Percentiles rank a stretch among this genome's conserved stretches.
Conservation (phyloP, 2,797 vertebrate genomes). For the Rhabdophis nuchalis region DNA sequence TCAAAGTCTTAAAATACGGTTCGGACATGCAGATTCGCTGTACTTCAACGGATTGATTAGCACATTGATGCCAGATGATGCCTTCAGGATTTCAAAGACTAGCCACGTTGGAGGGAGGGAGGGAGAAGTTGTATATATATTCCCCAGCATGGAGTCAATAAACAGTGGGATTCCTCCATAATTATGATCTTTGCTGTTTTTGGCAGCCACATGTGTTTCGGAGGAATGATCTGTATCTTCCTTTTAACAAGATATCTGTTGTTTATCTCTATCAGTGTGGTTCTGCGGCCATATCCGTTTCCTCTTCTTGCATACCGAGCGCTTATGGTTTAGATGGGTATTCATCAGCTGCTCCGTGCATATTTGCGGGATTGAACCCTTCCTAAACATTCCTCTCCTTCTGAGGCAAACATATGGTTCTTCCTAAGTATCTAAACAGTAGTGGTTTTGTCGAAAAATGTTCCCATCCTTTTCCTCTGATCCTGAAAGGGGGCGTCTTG, state of each 20-base stretch:
- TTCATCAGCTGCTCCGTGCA: slow-evolving; percentile 14
- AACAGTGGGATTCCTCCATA: slow-evolving; percentile 3
- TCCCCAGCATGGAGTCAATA: slow-evolving; percentile 19
- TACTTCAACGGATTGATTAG: not conserved
- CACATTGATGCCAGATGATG: not conserved
- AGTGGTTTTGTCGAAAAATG: not conserved
- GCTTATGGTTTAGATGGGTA: slow-evolving; percentile 12
- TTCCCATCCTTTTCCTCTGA: slow-evolving; percentile 9
- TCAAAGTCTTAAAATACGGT: not conserved
- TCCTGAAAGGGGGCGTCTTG: not conserved
- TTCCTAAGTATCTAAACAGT: slow-evolving; percentile 7
- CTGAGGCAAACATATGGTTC: not conserved
- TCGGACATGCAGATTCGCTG: not conserved
- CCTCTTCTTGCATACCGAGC: not conserved
- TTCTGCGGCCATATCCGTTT: not conserved
- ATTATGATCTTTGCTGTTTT: slow-evolving; percentile 6
- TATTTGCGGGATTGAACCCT: slow-evolving; percentile 14
- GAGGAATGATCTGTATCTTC: slow-evolving; percentile 6
- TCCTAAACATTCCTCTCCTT: slow-evolving; percentile 8
- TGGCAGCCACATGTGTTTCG: not conserved
- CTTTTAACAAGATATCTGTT: slow-evolving; percentile 39
- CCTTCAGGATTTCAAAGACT: not conserved
- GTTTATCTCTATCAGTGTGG: not conserved
- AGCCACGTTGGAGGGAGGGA: not conserved
- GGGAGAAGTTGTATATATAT: not conserved